Percentiles rank a stretch among this genome's conserved stretches.
Conservation (phyloP, 64 coral and sea anemone species). For the Astreopora myriophthalma region DNA sequence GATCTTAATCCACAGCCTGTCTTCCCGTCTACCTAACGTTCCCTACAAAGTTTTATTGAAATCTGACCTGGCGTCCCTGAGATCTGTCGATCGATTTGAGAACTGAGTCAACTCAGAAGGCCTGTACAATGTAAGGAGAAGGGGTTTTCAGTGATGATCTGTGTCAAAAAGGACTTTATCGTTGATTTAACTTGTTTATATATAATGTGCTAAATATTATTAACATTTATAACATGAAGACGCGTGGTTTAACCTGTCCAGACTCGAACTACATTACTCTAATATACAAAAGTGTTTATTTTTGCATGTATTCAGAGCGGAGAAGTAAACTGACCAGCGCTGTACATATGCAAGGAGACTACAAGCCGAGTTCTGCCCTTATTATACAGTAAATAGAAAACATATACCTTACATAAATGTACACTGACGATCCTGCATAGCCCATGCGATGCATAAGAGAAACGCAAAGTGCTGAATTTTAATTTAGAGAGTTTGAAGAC, state of each 20-base stretch:
- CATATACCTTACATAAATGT: no score
- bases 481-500: no score
- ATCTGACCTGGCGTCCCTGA: no score
- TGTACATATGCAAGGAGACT: background rate
- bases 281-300: slow-evolving; percentile 16
- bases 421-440: no score
- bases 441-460: no score
- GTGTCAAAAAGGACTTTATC: background rate
- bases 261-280: background rate
- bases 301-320: slow-evolving; percentile 24
- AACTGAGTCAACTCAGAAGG: background rate
- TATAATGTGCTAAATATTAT: background rate
- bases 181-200: slow-evolving; percentile 24
- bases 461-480: no score
- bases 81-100: no score
- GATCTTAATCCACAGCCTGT: no score
- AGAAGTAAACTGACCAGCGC: background rate
- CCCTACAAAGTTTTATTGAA: no score
- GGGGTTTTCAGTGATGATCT: background rate
- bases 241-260: background rate
- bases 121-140: background rate
- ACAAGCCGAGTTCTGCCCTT: background rate
- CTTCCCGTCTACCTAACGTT: no score
- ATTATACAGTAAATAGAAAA: no score
- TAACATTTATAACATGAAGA: slow-evolving; percentile 2